Percentiles rank a stretch among this genome's conserved stretches.
Evolutionary conservation across 2,797 vertebrate species (phyloP).

Genomic region (Hippoglossus hippoglossus): DNA sequence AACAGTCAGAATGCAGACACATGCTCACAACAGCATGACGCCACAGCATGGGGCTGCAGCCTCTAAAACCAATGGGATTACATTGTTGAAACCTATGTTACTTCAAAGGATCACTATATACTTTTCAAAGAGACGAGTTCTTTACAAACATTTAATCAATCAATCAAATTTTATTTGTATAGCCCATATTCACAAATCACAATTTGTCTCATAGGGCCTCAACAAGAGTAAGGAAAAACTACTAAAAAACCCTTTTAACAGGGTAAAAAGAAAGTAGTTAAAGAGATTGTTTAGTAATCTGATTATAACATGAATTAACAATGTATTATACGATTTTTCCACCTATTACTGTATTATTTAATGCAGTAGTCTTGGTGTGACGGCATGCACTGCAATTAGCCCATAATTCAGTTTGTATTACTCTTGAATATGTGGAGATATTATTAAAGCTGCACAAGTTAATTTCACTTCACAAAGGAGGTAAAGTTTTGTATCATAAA

Average conservation of each 20-base stretch:
- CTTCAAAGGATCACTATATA: not conserved
- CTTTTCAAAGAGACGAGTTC: not conserved
- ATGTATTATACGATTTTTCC: not conserved
- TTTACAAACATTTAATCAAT: not conserved
- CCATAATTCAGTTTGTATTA: not conserved
- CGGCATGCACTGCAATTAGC: not conserved
- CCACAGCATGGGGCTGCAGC: conserved; percentile 18
- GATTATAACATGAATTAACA: not conserved
- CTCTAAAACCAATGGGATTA: conserved; percentile 11
- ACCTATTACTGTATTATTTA: no score
- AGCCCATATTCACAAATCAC: no score
- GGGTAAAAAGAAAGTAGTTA: not conserved
- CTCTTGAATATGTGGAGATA: not conserved
- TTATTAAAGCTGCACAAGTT: not conserved
- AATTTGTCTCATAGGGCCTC: no score
- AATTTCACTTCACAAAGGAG: not conserved
- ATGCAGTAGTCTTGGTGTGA: not conserved
- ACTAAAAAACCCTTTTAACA: no score
- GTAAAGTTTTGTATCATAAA: not conserved
- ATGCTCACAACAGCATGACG: conserved; percentile 33
- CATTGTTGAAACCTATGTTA: not conserved
- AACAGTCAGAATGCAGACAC: conserved; percentile 50
- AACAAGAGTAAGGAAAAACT: no score
- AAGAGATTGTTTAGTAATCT: not conserved
- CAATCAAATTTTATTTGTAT: no score